Base-by-base conservation (phyloP, 2,888 invertebrate species). In the Coelinius sp. region DNA sequence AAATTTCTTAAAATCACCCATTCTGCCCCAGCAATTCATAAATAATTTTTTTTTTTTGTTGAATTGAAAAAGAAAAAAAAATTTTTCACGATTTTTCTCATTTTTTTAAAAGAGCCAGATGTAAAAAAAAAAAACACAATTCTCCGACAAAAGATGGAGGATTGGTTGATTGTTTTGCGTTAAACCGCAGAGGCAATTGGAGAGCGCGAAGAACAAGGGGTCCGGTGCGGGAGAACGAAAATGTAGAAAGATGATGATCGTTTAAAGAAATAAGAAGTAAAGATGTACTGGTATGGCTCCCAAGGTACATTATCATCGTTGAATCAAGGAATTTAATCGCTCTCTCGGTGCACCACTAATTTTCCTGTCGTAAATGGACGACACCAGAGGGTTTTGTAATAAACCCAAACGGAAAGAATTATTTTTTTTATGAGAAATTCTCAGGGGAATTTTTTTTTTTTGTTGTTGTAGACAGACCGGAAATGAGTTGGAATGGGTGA, bases 181-280 rank as follows among this genome's bases (percentile, higher is more conserved):
- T 81, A 80, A 73, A 81, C 82, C 82, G 81, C 82, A 82, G 79
- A 83, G 79, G 81, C 80, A 80, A 82, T 83, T 81, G 79, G 76
- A 77, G 70, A 72, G 75, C 73, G 74, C 59, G 56, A 71, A 71
- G 65, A 71, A 71, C 70, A 71, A 66, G 46, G 65, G 69, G 41
- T 38, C 31, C n/a, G n/a, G n/a, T n/a, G n/a, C n/a, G n/a, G 59
- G 31, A 67, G 59, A 49, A 38, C 59, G 68, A 52, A n/a, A 68
- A 46, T 35, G 31, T 44, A 71, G 25, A 62, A 67, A 63, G 56
- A 49, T 35, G 27, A 66, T 49, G 27, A 66, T 10, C 35, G 66
- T 49, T 49, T 38, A 64, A 27, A 64, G 25, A 17, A 71, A 73
- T 69, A 53, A 73, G 67, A 73, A 73, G 75, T 63, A 63, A 70